phyloP scores from a whole-genome alignment of 2,888 invertebrate genomes.

The Polyploca ridens region DNA sequence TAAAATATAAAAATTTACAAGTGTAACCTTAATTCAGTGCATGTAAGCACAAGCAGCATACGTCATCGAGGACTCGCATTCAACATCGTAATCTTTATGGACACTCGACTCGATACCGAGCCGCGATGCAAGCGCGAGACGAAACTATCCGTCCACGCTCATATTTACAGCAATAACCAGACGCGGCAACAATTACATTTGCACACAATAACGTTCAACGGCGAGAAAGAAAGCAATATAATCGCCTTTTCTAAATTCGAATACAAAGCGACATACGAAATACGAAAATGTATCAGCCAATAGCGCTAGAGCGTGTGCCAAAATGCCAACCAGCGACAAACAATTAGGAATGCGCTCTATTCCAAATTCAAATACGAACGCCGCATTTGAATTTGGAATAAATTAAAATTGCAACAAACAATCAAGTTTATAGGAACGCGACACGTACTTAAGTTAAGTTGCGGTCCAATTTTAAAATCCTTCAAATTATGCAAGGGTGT shows the following conservation, averaged over 20 bases:
- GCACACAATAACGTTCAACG: constrained; percentile 74
- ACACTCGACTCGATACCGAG: constrained; percentile 25
- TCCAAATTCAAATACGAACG: constrained; percentile 69
- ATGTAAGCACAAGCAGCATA: constrained; percentile 32
- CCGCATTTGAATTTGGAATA: constrained; percentile 65
- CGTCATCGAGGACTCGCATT: constrained; percentile 37
- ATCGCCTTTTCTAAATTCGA: constrained; percentile 79
- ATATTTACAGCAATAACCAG: constrained; percentile 72
- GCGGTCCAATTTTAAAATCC: constrained; percentile 54
- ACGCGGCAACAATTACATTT: constrained; percentile 75
- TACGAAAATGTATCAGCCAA: constrained; percentile 75
- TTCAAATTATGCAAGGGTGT: constrained; percentile 53
- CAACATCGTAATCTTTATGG: constrained; percentile 44
- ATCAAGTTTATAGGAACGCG: constrained; percentile 27
- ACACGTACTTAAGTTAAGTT: constrained; percentile 18
- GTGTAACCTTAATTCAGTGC: constrained; percentile 23
- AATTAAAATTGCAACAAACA: constrained; percentile 53
- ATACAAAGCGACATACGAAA: constrained; percentile 77
- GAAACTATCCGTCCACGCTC: constrained; percentile 51
- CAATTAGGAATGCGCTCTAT: constrained; percentile 79
- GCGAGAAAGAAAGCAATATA: constrained; percentile 75
- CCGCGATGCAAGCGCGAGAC: constrained; percentile 29
- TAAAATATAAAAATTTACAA: constrained; percentile 38
- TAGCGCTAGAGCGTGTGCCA: constrained; percentile 76
- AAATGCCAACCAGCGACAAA: constrained; percentile 72